phyloP scores from a whole-genome alignment of 2,797 vertebrate genomes.

The Tympanoctomys barrerae region DNA sequence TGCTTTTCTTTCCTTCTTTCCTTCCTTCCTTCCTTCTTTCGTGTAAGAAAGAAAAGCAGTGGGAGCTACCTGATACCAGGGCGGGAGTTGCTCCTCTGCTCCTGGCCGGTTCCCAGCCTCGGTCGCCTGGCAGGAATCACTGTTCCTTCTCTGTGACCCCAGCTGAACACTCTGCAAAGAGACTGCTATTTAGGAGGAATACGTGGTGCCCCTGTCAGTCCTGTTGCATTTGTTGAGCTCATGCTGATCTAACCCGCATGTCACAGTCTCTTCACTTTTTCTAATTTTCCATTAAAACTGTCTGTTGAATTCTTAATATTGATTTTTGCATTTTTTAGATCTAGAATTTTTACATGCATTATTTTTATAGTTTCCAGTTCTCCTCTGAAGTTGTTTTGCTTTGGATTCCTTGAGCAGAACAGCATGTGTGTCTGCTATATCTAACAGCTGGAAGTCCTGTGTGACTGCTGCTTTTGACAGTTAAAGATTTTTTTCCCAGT shows the following conservation, averaged over 20 bases:
- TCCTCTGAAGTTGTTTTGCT: slow-evolving; percentile 33
- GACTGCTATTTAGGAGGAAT: background rate
- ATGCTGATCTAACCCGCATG: slow-evolving; percentile 4
- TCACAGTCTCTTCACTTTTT: background rate
- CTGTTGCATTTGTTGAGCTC: background rate
- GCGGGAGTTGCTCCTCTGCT: background rate
- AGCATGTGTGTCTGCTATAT: background rate
- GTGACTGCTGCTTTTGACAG: background rate
- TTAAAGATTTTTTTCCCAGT: background rate
- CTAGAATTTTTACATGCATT: background rate
- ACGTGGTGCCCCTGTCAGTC: background rate
- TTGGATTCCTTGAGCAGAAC: background rate
- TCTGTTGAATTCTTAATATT: slow-evolving; percentile 36
- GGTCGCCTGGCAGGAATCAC: background rate
- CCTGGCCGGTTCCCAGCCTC: background rate
- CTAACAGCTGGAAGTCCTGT: background rate
- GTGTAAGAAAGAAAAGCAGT: background rate
- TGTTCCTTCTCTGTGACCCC: background rate
- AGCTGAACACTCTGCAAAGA: background rate
- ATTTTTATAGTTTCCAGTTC: slow-evolving; percentile 14
- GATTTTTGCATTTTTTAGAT: slow-evolving; percentile 42
- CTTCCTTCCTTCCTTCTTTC: too few species aligned
- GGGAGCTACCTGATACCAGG: background rate
- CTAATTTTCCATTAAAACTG: slow-evolving; percentile 4
- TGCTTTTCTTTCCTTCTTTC: too few species aligned